Conservation (phyloP, 1,140 invertebrate genomes). For the Leguminivora glycinivorella region DNA sequence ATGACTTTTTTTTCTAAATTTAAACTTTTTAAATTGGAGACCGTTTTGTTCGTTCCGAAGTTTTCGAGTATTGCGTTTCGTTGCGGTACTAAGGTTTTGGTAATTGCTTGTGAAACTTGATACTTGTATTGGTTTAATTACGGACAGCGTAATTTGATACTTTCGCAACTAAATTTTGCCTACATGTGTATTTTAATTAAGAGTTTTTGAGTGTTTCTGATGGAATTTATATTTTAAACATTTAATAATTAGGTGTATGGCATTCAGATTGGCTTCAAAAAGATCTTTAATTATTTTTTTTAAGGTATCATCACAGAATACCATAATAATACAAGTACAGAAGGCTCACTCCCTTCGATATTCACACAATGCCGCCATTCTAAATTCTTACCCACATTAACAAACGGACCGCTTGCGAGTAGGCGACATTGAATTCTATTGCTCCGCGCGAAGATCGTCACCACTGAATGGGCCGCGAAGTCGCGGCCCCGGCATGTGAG, state of each 20-base stretch:
- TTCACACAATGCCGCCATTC: no score
- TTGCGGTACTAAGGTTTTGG: slow-evolving; percentile 33
- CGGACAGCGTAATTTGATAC: slow-evolving; percentile 9
- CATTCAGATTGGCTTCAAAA: no score
- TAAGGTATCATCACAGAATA: no score
- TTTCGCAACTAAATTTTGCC: neutral
- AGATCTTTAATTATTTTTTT: no score
- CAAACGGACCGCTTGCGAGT: no score
- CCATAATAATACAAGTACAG: no score
- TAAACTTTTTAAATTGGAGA: slow-evolving; percentile 25
- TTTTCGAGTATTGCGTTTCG: slow-evolving; percentile 40
- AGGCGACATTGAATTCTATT: no score
- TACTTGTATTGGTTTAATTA: slow-evolving; percentile 37
- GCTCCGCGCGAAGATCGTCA: no score
- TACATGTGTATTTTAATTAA: slow-evolving; percentile 8
- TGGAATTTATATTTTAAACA: neutral
- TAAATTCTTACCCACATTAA: no score
- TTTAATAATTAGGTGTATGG: neutral
- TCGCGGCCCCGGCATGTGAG: no score
- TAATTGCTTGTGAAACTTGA: slow-evolving; percentile 45
- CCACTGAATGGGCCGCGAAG: no score
- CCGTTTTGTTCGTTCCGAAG: neutral
- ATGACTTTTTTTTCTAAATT: slow-evolving; percentile 17
- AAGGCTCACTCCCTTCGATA: no score
- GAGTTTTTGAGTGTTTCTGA: neutral